Evolutionary conservation across 1,140 invertebrate genomes (phyloP).

Genomic region (Hypothenemus hampei): DNA sequence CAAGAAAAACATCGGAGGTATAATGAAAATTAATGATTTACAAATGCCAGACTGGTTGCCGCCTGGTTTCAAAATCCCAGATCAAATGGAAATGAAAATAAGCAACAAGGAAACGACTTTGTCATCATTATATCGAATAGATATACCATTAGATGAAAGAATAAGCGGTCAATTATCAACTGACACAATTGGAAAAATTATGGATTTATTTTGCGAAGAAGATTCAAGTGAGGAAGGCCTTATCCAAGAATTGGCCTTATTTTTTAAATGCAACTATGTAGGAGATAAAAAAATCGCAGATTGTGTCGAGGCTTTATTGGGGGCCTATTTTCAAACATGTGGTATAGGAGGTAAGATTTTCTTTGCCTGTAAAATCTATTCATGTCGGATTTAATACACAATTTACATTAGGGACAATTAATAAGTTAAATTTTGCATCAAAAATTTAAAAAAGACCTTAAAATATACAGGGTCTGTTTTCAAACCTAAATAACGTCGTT

Average conservation of each 20-base stretch:
- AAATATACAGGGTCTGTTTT: neutral
- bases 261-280: conserved; percentile 47
- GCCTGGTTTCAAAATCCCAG: conserved; percentile 56
- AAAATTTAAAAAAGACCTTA: neutral
- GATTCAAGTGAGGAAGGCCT: conserved; percentile 30
- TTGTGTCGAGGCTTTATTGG: conserved; percentile 78
- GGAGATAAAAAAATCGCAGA: conserved; percentile 69
- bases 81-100: conserved; percentile 27
- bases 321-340: conserved; percentile 64
- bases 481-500: too few relatives aligned
- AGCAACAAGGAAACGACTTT: conserved; percentile 25
- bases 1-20: conserved; percentile 50
- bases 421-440: too few relatives aligned
- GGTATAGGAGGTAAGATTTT: conserved; percentile 46
- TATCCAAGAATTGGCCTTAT: conserved; percentile 17
- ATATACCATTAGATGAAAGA: conserved; percentile 45
- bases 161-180: conserved; percentile 43
- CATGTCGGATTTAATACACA: too few relatives aligned
- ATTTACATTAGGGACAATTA: too few relatives aligned
- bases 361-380: too few relatives aligned
- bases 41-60: conserved; percentile 62
- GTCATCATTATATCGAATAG: conserved; percentile 45
- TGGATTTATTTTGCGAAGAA: conserved; percentile 25
- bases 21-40: conserved; percentile 58
- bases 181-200: conserved; percentile 24